Conservation (phyloP, 2,113 vertebrate species). For the Phyllostomus discolor region DNA sequence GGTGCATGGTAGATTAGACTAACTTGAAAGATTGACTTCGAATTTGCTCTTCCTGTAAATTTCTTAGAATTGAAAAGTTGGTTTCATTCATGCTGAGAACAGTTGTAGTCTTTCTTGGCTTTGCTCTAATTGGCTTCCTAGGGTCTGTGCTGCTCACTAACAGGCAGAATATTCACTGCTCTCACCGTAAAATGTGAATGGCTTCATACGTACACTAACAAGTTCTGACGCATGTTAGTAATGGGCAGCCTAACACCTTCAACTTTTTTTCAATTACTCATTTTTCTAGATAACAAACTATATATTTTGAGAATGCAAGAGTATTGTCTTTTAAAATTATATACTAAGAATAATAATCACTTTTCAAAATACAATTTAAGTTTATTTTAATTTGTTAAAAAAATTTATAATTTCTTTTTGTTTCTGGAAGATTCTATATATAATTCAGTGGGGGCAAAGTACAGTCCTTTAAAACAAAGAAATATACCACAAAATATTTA, state of each 20-base stretch:
- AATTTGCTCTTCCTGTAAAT: slow-evolving; percentile 68
- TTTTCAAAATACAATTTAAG: background rate
- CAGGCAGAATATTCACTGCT: slow-evolving; percentile 69
- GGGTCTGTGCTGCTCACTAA: slow-evolving; percentile 77
- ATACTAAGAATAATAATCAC: background rate
- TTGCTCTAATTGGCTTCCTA: slow-evolving; percentile 64
- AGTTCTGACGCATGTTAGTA: slow-evolving; percentile 65
- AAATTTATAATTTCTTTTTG: background rate
- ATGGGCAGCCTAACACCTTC: slow-evolving; percentile 71
- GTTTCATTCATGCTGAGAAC: slow-evolving; percentile 19
- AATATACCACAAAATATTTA: background rate
- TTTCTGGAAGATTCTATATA: background rate
- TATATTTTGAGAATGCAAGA: background rate
- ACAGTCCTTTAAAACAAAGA: background rate
- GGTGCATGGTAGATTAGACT: slow-evolving; percentile 82
- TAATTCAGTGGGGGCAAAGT: background rate
- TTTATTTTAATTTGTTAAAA: background rate
- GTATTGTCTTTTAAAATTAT: background rate
- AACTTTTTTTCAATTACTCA: background rate
- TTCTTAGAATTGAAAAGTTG: slow-evolving; percentile 55
- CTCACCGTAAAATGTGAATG: slow-evolving; percentile 44
- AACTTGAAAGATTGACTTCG: slow-evolving; percentile 77
- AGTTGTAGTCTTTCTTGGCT: slow-evolving; percentile 39
- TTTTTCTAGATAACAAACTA: background rate
- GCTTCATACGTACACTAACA: slow-evolving; percentile 68